Conservation (phyloP, 2,888 invertebrate species). For the Vesta saturnalis region DNA sequence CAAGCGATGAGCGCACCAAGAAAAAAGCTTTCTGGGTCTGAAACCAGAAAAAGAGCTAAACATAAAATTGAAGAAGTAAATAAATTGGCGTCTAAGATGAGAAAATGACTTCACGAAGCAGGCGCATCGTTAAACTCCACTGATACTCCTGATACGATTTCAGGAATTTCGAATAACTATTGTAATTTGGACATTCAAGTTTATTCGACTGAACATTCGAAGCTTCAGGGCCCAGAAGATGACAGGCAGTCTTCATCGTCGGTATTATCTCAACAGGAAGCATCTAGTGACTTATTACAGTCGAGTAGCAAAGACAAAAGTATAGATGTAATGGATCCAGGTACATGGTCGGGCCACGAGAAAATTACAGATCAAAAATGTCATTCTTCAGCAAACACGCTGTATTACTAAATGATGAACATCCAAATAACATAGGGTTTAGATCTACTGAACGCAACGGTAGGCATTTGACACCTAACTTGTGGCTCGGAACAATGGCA, state of each 20-base stretch:
- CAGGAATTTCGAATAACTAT: neutral
- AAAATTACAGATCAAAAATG: neutral
- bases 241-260: neutral
- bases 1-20: neutral
- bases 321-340: neutral
- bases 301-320: too few species aligned
- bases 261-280: neutral
- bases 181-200: too few species aligned
- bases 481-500: neutral
- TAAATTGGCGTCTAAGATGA: neutral
- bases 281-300: neutral
- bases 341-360: too few species aligned
- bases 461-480: too few species aligned
- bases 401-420: neutral
- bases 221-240: neutral
- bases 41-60: neutral
- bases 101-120: too few species aligned
- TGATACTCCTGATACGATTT: neutral
- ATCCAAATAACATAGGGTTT: neutral
- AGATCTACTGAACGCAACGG: neutral
- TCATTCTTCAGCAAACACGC: neutral
- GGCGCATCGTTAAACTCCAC: neutral
- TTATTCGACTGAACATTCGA: neutral
- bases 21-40: too few species aligned
- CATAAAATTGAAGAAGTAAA: neutral